phyloP scores from a whole-genome alignment of 2,888 invertebrate species.

The Nemotelus pantherinus region DNA sequence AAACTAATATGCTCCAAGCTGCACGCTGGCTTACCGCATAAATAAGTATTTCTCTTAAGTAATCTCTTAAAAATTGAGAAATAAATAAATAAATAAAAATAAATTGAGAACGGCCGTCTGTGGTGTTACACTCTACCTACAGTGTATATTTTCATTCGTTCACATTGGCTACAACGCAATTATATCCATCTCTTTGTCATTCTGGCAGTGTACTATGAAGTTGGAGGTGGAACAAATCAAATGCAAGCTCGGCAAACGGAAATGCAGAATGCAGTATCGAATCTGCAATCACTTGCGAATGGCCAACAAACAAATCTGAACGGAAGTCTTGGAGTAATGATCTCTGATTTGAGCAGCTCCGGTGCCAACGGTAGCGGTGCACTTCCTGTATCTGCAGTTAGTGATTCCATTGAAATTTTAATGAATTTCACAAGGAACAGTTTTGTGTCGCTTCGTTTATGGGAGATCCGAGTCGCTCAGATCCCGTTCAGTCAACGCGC shows the following conservation, averaged over 20 bases:
- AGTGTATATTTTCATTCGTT: too few species aligned
- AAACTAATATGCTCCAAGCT: too few species aligned
- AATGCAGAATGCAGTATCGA: conserved; percentile 54
- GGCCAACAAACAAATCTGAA: conserved; percentile 37
- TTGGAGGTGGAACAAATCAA: conserved; percentile 54
- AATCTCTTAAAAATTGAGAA: too few species aligned
- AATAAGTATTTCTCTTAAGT: too few species aligned
- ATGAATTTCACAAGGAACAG: conserved; percentile 71
- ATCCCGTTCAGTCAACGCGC: conserved; percentile 81
- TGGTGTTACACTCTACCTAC: too few species aligned
- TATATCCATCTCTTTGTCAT: conserved; percentile 15
- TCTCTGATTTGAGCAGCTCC: not conserved
- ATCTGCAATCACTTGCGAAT: not conserved
- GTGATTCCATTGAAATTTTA: conserved; percentile 58
- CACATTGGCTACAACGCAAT: conserved; percentile 1
- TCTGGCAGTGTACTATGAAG: conserved; percentile 62
- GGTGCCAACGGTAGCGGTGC: not conserved
- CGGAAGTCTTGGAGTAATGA: not conserved
- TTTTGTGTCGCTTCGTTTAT: conserved; percentile 73
- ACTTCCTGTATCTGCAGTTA: not conserved
- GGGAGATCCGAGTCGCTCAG: conserved; percentile 82
- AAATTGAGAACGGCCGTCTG: too few species aligned
- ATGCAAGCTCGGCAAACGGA: conserved; percentile 57
- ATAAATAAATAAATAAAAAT: too few species aligned
- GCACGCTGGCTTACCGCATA: too few species aligned